These are phyloP conservation scores for Pongo abelii DNA, from an alignment of 2,113 vertebrate species.

Conservation along the genomic window DNA sequence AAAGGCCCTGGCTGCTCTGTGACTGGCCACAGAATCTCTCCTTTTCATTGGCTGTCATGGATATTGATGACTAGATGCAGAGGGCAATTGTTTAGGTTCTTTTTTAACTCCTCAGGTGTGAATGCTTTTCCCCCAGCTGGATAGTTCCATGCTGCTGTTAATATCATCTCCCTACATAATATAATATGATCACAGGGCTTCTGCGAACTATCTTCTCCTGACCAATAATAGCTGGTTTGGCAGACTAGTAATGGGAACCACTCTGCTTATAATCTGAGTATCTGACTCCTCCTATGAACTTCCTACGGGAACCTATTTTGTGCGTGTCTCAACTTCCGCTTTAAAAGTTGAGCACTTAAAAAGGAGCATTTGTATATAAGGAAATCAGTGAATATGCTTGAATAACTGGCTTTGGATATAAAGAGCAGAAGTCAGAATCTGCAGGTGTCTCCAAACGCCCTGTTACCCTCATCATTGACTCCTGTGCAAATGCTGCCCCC, in stretches of 20 bases:
- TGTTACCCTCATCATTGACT: background rate
- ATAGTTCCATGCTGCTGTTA: fast-evolving
- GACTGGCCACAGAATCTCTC: background rate
- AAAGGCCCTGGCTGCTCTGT: background rate
- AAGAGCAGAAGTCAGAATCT: background rate
- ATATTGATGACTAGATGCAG: background rate
- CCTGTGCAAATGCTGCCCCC: background rate
- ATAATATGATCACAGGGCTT: background rate
- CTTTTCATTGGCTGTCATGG: background rate
- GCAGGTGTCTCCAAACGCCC: background rate
- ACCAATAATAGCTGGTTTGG: fast-evolving
- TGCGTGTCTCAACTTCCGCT: background rate
- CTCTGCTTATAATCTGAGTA: background rate
- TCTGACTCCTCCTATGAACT: background rate
- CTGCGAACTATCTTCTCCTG: background rate
- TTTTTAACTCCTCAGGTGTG: background rate
- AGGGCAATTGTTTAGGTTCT: too few relatives aligned
- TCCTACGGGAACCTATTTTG: background rate
- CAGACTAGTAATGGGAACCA: too few relatives aligned
- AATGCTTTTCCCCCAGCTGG: background rate
- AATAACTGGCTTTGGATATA: background rate
- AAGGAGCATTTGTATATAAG: background rate
- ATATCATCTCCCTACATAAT: fast-evolving
- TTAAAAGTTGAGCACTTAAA: background rate
- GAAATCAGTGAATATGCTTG: background rate